These are phyloP conservation scores for Drosophila ananassae DNA, from an alignment of 1,140 invertebrate genomes.

Conservation along the genomic window DNA sequence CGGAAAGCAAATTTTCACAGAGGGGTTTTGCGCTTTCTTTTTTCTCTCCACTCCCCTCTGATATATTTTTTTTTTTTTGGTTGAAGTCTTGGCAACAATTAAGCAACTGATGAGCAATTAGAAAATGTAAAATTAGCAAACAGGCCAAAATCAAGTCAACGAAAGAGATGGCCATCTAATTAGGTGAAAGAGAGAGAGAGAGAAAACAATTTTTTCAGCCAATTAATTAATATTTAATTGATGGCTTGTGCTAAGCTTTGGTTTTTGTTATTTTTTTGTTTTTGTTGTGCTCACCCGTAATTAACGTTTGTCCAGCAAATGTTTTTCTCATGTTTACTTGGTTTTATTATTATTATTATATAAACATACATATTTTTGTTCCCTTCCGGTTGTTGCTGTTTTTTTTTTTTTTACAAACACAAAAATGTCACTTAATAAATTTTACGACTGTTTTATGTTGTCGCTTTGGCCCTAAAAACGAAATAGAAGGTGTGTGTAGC, in stretches of 20 bases:
- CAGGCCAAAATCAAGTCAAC: conserved; percentile 4
- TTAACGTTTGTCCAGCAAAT: conserved; percentile 72
- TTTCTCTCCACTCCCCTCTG: neutral
- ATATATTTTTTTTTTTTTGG: neutral
- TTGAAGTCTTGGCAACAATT: conserved; percentile 47
- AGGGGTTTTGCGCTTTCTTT: neutral
- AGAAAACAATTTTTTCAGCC: conserved; percentile 7
- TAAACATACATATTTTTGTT: conserved; percentile 18
- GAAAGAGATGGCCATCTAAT: neutral
- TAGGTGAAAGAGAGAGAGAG: neutral
- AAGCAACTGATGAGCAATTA: conserved; percentile 70
- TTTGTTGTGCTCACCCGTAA: conserved; percentile 21
- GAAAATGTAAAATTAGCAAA: conserved; percentile 63
- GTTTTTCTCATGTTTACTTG: conserved; percentile 48
- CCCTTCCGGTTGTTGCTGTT: conserved; percentile 3
- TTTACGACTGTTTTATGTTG: conserved; percentile 82
- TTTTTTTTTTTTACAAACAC: conserved; percentile 40
- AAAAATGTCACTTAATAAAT: conserved; percentile 82
- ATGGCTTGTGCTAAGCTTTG: conserved; percentile 51
- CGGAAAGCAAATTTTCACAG: neutral
- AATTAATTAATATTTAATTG: conserved; percentile 81
- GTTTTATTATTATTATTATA: conserved; percentile 13
- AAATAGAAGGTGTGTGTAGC: conserved; percentile 25
- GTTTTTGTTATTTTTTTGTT: conserved; percentile 4
- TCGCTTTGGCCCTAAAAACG: conserved; percentile 70